Base-by-base conservation (phyloP, 1,140 invertebrate species). In the Charaxes varanes region DNA sequence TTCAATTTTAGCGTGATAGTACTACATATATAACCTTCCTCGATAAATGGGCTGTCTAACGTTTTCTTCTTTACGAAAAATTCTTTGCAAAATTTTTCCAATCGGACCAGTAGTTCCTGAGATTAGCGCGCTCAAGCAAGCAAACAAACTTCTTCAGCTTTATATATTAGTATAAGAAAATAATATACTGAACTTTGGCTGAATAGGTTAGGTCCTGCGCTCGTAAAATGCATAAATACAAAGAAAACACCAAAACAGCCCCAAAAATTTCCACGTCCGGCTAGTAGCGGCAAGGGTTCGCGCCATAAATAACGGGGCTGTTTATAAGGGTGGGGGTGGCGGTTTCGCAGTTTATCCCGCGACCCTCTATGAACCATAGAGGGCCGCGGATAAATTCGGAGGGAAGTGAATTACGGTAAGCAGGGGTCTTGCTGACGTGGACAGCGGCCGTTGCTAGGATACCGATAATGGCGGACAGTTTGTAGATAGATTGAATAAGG, bases 271-370 rank as follows among this genome's bases (percentile, higher is more conserved):
- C 54, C 24, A 11, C 16, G 58, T 66, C 49, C 57, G 14, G 32
- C 11, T 37, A 42, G 43, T 48, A 70, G 66, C 16, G 40, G 45
- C 44, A 51, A 73, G 69, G 68, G 72, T 72, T 68, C 55, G 62
- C 64, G 72, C 64, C 66, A 72, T 77, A 77, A 77, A 77, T 77
- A 65, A 77, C 62, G 36, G 43, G 66, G 49, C 69, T 70, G 72
- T 73, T 77, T 73, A 66, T 69, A 61, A 60, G 67, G 51, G 53
- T 31, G 55, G 59, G 61, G 59, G 61, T 49, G 60, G 67, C 44
- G 71, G 72, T 77, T 77, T 71, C 64, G 60, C 67, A 77, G 67
- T 77, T 77, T 77, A 71, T 66, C 72, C 27, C 27, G 14, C 27
- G 27, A 64, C 57, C 38, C 38, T 34, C 38, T 41, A 41, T 41